These are phyloP conservation scores for Muntiacus muntjak DNA, from an alignment of 2,113 vertebrate species.

Conservation along the genomic window DNA sequence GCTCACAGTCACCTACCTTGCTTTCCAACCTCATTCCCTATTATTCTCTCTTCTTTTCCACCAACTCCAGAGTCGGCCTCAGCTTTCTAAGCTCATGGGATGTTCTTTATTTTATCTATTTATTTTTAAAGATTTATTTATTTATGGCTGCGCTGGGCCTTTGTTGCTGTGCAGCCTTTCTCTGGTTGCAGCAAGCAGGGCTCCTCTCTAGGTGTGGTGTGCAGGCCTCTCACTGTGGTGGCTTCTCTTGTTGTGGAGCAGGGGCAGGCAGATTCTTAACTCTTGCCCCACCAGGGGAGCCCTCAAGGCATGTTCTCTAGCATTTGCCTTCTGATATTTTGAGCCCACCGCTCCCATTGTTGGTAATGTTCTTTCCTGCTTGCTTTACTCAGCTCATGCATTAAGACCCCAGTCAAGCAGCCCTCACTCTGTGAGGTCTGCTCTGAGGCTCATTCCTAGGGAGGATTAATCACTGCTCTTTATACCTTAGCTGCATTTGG, in stretches of 20 bases:
- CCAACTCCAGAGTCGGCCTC: neutral
- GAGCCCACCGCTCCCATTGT: neutral
- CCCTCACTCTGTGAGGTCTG: neutral
- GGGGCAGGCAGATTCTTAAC: neutral
- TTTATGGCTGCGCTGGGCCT: neutral
- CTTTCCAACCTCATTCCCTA: neutral
- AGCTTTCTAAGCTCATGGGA: neutral
- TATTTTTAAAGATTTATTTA: neutral
- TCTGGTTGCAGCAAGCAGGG: neutral
- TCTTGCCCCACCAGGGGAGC: neutral
- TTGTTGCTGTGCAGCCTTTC: neutral
- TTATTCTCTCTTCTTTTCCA: neutral
- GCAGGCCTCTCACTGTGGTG: neutral
- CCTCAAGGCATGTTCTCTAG: neutral
- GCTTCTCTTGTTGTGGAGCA: neutral
- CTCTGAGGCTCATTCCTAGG: neutral
- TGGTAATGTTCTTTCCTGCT: neutral
- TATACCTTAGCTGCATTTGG: neutral
- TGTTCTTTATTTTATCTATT: neutral
- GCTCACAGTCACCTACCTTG: neutral
- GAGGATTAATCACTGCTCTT: neutral
- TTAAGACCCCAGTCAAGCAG: neutral
- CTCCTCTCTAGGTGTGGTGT: neutral
- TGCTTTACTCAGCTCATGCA: neutral
- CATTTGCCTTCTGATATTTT: neutral